These are phyloP conservation scores for Horisme vitalbata DNA, from an alignment of 2,888 invertebrate genomes.

Conservation along the genomic window DNA sequence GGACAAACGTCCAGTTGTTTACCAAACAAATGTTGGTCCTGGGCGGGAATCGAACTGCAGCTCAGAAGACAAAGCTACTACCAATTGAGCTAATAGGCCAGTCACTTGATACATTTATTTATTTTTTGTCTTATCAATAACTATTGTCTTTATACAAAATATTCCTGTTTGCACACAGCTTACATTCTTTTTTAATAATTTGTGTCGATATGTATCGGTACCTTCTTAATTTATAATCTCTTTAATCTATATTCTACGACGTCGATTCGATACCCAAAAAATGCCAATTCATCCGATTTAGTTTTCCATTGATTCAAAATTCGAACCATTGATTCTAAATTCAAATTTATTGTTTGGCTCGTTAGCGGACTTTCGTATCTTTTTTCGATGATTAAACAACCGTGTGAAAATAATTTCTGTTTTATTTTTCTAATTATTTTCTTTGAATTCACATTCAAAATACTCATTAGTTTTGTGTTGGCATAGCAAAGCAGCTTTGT, in stretches of 20 bases:
- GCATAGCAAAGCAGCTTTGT: slow-evolving; percentile 9
- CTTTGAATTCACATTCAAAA: slow-evolving; percentile 11
- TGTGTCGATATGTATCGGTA: too few species aligned
- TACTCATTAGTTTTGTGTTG: slow-evolving; percentile 11
- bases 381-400: slow-evolving; percentile 58
- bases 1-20: too few species aligned
- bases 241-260: slow-evolving; percentile 43
- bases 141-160: too few species aligned
- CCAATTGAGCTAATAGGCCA: too few species aligned
- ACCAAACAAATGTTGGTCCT: too few species aligned
- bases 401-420: slow-evolving; percentile 55
- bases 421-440: slow-evolving; percentile 9
- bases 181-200: too few species aligned
- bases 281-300: slow-evolving; percentile 73
- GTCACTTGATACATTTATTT: too few species aligned
- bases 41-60: too few species aligned
- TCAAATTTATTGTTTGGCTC: slow-evolving; percentile 64
- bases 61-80: too few species aligned
- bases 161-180: too few species aligned
- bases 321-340: slow-evolving; percentile 52
- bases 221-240: slow-evolving; percentile 59
- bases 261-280: slow-evolving; percentile 39
- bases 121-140: too few species aligned
- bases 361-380: slow-evolving; percentile 52
- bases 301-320: slow-evolving; percentile 52